These are phyloP conservation scores for Drosophila rubida DNA, from an alignment of 2,888 invertebrate genomes.

Conservation along the genomic window DNA sequence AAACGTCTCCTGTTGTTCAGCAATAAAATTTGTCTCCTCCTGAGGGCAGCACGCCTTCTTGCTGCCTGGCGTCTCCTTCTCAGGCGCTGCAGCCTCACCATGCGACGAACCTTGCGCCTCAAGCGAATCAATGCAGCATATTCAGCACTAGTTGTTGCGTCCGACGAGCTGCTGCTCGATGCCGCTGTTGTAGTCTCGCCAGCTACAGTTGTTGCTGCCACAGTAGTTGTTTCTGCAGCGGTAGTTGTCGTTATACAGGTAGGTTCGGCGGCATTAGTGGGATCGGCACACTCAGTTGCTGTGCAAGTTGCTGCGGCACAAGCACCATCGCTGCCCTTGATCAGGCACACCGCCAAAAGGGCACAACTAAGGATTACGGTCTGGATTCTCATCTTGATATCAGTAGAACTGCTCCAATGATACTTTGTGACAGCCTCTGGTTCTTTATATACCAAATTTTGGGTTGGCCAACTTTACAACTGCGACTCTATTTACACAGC, in stretches of 20 bases:
- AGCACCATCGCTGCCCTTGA: constrained; percentile 1
- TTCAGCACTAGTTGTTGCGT: background rate
- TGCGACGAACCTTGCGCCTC: background rate
- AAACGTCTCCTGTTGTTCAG: background rate
- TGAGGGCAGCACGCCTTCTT: background rate
- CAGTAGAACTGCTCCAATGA: background rate
- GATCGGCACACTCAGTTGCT: background rate
- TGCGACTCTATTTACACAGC: background rate
- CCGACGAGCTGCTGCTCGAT: background rate
- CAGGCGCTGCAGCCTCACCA: background rate
- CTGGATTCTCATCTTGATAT: constrained; percentile 9
- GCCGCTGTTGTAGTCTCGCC: background rate
- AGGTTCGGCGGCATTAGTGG: background rate
- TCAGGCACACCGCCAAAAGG: background rate
- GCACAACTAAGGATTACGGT: background rate
- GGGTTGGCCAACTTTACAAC: background rate
- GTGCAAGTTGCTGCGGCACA: constrained; percentile 3
- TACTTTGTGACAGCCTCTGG: background rate
- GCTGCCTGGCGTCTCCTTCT: background rate
- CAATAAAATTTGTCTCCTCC: background rate
- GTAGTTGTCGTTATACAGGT: background rate
- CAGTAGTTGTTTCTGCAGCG: background rate
- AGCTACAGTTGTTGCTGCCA: background rate
- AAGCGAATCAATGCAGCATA: background rate
- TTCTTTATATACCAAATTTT: constrained; percentile 10